Base-by-base conservation (phyloP, 2,797 vertebrate genomes). In the Artibeus jamaicensis region DNA sequence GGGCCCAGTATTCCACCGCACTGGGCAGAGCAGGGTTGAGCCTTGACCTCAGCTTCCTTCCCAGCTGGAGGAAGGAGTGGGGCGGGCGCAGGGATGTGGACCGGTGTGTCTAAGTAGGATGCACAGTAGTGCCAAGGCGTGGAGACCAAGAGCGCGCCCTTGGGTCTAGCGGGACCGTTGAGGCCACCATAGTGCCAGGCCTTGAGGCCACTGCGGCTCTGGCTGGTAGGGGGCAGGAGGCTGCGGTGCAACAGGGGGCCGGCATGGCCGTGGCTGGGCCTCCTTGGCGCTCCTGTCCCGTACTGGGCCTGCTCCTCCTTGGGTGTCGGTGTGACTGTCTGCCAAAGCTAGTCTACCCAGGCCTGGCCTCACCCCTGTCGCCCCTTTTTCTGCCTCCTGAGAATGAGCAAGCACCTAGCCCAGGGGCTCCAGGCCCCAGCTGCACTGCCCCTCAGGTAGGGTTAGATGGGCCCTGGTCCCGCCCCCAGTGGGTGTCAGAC, bases 211-310 rank as follows among this genome's bases (percentile, higher is more conserved):
- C 62, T 3, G 62, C n/a, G 62, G 62, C 32, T 32, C 29, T 16
- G 32, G 32, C 62, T 3, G 29, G 32, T n/a, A 18, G 62, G 59
- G 57, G 24, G 24, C 57, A 26, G 24, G 24, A 26, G 10, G 24
- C 24, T 29, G 57, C 57, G 5, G 57, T 29, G 57, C 24, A 12
- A 57, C 24, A 24, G 57, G 24, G 59, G 62, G 62, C 62, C 2
- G 24, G 57, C 5, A 11, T 29, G 11, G 57, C 11, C 1, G 11
- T 59, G 46, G 9, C 37, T 22, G 32, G 1, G 21, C 19, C 14
- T 73, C 42, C 22, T 5, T 0, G 1, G 11, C 0, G 46, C 48
- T 10, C 10, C 14, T 9, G 1, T 6, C 18, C 82, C 34, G 1
- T 3, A 10, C 59, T 71, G 44, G 55, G 1, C 39, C 57, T 3